Evolutionary conservation across 1,140 invertebrate species (phyloP).

Genomic region (Drosophila persimilis): DNA sequence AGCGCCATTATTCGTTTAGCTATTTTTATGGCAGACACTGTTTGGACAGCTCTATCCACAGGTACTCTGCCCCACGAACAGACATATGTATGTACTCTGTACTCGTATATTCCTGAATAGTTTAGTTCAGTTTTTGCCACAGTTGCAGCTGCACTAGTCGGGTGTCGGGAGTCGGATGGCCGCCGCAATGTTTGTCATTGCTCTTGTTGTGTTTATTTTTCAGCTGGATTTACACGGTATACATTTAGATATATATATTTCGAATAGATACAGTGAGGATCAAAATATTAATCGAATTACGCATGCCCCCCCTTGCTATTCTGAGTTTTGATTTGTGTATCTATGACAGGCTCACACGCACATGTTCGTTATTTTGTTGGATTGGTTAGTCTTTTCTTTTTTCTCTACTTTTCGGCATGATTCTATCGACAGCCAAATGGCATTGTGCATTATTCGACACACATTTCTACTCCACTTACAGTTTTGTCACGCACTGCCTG

Average conservation of each 20-base stretch:
- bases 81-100: not conserved
- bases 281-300: not conserved
- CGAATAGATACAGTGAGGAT: conserved; percentile 17
- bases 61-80: conserved; percentile 1
- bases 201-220: conserved; percentile 43
- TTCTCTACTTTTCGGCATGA: not conserved
- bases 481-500: conserved; percentile 3
- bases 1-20: conserved; percentile 16
- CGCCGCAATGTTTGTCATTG: conserved; percentile 8
- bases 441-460: not conserved
- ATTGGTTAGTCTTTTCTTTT: too few species aligned
- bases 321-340: not conserved
- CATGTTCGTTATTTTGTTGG: too few species aligned
- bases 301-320: not conserved
- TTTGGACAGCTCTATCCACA: conserved; percentile 30
- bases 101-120: conserved; percentile 12
- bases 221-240: conserved; percentile 19
- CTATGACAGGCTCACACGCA: too few species aligned
- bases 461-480: not conserved
- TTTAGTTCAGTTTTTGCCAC: conserved; percentile 29
- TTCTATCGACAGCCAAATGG: not conserved
- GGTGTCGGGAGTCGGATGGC: conserved; percentile 2
- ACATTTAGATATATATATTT: not conserved
- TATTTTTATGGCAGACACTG: conserved; percentile 15
- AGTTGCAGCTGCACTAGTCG: conserved; percentile 49